These are phyloP conservation scores for Trilocha varians DNA, from an alignment of 2,888 invertebrate genomes.

Conservation along the genomic window DNA sequence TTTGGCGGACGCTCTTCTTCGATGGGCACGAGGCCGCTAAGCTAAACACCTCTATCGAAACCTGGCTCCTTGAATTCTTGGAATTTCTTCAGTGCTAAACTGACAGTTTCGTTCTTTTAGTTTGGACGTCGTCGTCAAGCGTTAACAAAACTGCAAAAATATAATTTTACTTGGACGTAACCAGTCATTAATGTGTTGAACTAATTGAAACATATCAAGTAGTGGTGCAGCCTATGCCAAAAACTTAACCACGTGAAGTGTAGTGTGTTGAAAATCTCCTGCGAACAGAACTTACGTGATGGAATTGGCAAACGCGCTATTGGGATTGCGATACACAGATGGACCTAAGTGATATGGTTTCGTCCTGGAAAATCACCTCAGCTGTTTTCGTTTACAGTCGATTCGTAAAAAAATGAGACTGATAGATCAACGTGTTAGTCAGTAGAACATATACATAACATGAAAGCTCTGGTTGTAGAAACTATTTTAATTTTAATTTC, in stretches of 20 bases:
- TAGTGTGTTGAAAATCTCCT: constrained; percentile 46
- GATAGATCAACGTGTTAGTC: constrained; percentile 72
- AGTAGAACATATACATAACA: constrained; percentile 62
- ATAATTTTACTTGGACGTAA: constrained; percentile 54
- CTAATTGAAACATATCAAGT: constrained; percentile 71
- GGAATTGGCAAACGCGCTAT: constrained; percentile 11
- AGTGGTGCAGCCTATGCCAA: constrained; percentile 61
- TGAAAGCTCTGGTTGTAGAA: constrained; percentile 60
- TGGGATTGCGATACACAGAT: constrained; percentile 22
- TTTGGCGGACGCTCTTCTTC: constrained; percentile 91
- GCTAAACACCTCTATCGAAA: constrained; percentile 31
- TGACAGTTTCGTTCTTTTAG: constrained; percentile 24
- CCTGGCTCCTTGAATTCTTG: constrained; percentile 36
- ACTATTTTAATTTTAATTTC: no score
- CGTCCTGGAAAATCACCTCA: constrained; percentile 58
- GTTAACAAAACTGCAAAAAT: constrained; percentile 54
- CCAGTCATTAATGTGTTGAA: constrained; percentile 57
- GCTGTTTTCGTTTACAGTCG: constrained; percentile 57
- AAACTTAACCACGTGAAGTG: constrained; percentile 60
- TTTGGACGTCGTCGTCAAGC: constrained; percentile 38
- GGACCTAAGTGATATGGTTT: constrained; percentile 52
- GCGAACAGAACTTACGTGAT: constrained; percentile 12
- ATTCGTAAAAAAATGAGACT: constrained; percentile 71
- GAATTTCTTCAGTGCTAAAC: constrained; percentile 44
- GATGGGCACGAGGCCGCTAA: constrained; percentile 96